phyloP scores from a whole-genome alignment of 2,797 vertebrate genomes.

The Crypturellus tataupa region DNA sequence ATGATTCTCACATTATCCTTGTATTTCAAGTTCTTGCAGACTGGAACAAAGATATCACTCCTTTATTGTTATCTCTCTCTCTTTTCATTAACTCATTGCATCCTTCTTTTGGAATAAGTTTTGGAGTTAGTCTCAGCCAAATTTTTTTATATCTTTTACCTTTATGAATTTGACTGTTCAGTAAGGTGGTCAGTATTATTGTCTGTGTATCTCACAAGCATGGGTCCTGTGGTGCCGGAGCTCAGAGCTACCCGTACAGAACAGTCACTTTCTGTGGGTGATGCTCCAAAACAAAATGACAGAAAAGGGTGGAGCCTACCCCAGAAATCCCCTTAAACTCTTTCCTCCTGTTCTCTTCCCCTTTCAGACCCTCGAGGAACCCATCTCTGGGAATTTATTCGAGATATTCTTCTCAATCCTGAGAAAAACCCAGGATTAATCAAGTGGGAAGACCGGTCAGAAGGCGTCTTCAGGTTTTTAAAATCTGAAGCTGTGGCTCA shows the following conservation, averaged over 20 bases:
- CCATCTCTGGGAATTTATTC: conserved; percentile 98
- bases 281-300: neutral
- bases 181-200: neutral
- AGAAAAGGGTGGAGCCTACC: neutral
- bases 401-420: conserved; percentile 95
- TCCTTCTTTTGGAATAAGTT: neutral
- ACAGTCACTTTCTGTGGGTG: neutral
- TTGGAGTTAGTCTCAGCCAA: neutral
- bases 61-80: neutral
- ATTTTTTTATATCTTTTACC: neutral
- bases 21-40: no score
- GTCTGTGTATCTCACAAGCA: neutral
- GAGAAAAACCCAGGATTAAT: conserved; percentile 96
- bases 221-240: neutral
- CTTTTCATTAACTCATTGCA: neutral
- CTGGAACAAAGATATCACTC: no score
- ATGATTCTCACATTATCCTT: no score
- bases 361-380: conserved; percentile 90
- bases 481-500: conserved; percentile 98
- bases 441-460: conserved; percentile 96
- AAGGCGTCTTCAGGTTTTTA: conserved; percentile 95
- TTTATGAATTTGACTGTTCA: neutral
- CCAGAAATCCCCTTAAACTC: neutral
- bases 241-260: neutral
- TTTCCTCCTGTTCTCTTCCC: neutral